Evolutionary conservation across 2,113 vertebrate species (phyloP).

Genomic region (Seriola aureovittata): DNA sequence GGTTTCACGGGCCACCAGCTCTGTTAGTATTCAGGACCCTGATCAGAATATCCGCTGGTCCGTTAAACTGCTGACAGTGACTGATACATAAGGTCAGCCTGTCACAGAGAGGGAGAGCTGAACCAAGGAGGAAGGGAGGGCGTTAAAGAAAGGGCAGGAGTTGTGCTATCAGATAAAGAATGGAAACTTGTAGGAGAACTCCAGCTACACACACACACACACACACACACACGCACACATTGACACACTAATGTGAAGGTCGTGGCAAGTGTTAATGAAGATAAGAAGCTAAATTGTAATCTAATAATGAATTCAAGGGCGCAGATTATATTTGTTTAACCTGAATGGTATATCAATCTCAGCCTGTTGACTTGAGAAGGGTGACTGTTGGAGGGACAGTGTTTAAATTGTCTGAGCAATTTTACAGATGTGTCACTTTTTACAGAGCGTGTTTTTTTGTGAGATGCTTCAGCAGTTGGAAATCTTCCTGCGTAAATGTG

Average conservation of each 20-base stretch:
- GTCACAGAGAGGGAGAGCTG: slow-evolving; percentile 15
- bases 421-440: background rate
- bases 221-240: background rate
- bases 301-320: slow-evolving; percentile 16
- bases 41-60: slow-evolving; percentile 70
- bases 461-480: slow-evolving; percentile 3
- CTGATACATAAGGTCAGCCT: slow-evolving; percentile 72
- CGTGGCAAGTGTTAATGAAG: slow-evolving; percentile 13
- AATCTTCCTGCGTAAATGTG: background rate
- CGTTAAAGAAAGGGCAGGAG: slow-evolving; percentile 45
- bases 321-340: slow-evolving; percentile 11
- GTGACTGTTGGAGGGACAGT: background rate
- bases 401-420: background rate
- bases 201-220: slow-evolving; percentile 9
- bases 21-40: slow-evolving; percentile 72
- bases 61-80: slow-evolving; percentile 71
- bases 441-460: background rate
- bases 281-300: slow-evolving; percentile 25
- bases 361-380: background rate
- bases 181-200: slow-evolving; percentile 61
- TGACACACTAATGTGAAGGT: slow-evolving; percentile 28
- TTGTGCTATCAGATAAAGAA: slow-evolving; percentile 70
- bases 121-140: slow-evolving; percentile 29
- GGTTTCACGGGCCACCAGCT: slow-evolving; percentile 75
- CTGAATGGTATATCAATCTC: background rate